phyloP scores from a whole-genome alignment of 2,113 vertebrate genomes.

The Oryzias woworae region DNA sequence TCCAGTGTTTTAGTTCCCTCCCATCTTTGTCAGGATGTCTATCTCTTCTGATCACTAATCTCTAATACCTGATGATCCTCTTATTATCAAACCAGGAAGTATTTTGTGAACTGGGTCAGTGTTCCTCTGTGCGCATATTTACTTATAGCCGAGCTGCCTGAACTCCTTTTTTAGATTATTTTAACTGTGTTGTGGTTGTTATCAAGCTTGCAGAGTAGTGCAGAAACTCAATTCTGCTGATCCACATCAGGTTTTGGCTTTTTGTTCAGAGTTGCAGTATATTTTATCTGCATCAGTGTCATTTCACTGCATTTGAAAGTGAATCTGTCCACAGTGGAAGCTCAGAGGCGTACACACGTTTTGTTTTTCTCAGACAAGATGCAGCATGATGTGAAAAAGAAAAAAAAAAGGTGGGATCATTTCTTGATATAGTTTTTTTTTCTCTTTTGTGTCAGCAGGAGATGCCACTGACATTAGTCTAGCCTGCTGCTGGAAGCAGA shows the following conservation, averaged over 20 bases:
- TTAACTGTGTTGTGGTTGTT: slow-evolving; percentile 1
- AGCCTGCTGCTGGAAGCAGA: not conserved
- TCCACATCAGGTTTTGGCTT: not conserved
- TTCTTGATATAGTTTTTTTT: not conserved
- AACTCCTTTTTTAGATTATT: not conserved
- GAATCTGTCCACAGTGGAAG: not conserved
- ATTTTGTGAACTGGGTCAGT: slow-evolving; percentile 1
- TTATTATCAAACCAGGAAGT: not conserved
- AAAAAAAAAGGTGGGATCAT: too few relatives aligned
- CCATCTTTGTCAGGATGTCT: not conserved
- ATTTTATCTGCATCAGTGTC: not conserved
- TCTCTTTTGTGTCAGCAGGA: not conserved
- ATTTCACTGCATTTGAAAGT: slow-evolving; percentile 19
- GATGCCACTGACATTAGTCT: not conserved
- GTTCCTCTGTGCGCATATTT: not conserved
- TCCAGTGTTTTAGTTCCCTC: too few relatives aligned
- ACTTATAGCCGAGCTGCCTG: not conserved
- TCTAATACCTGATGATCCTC: not conserved
- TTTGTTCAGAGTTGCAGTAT: not conserved
- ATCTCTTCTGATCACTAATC: slow-evolving; percentile 8
- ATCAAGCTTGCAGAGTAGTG: not conserved
- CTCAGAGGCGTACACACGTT: not conserved
- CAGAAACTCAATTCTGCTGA: not conserved
- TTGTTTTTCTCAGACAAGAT: not conserved
- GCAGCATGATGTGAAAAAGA: not conserved